Evolutionary conservation across 2,888 invertebrate species (phyloP).

Genomic region (Folsomia manolachei): DNA sequence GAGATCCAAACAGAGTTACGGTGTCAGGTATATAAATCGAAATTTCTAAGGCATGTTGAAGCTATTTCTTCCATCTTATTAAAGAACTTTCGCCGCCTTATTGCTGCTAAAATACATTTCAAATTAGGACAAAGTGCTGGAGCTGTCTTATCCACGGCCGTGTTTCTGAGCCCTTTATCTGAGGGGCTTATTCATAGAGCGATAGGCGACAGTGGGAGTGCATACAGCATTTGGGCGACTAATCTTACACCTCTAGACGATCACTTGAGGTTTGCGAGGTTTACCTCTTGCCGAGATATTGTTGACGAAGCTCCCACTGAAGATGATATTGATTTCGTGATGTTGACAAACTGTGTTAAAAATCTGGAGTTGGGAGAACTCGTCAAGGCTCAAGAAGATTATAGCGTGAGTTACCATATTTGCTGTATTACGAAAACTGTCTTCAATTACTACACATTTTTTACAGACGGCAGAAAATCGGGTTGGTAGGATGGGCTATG

Average conservation of each 20-base stretch:
- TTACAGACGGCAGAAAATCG: neutral
- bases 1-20: slow-evolving; percentile 24
- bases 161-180: slow-evolving; percentile 21
- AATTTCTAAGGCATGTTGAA: too few relatives aligned
- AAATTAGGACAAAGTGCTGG: slow-evolving; percentile 1
- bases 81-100: neutral
- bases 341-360: slow-evolving; percentile 27
- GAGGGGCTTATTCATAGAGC: slow-evolving; percentile 27
- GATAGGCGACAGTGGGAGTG: slow-evolving; percentile 30
- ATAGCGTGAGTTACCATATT: slow-evolving; percentile 11
- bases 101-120: neutral
- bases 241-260: slow-evolving; percentile 25
- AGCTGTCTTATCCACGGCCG: slow-evolving; percentile 6
- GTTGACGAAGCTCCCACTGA: neutral
- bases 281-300: neutral
- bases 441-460: too few relatives aligned
- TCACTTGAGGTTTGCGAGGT: slow-evolving; percentile 16
- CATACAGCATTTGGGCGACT: slow-evolving; percentile 31
- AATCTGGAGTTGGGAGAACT: neutral
- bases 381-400: slow-evolving; percentile 24
- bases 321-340: slow-evolving; percentile 1
- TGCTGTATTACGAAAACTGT: too few relatives aligned
- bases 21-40: slow-evolving; percentile 9
- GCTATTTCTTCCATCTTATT: too few relatives aligned
- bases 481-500: slow-evolving; percentile 31